phyloP scores from a whole-genome alignment of 1,140 invertebrate species.

The Pseudobourletiella spinata region DNA sequence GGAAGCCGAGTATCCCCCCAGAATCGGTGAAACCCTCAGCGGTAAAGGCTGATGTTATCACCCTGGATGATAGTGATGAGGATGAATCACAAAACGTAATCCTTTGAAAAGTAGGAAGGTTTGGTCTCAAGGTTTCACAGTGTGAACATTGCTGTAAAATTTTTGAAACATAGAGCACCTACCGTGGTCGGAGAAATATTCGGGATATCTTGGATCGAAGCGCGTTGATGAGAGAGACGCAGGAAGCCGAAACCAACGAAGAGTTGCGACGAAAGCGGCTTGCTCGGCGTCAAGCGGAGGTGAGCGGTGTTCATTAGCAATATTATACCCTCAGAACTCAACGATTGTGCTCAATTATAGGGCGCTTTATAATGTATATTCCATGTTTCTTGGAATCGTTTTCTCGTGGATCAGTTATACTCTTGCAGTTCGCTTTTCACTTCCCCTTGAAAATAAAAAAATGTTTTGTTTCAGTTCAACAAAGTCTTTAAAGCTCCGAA shows the following conservation, averaged over 20 bases:
- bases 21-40: too few relatives aligned
- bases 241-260: constrained; percentile 79
- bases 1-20: too few relatives aligned
- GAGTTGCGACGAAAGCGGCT: constrained; percentile 78
- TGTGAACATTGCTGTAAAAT: too few relatives aligned
- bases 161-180: too few relatives aligned
- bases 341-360: background rate
- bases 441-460: background rate
- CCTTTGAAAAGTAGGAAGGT: too few relatives aligned
- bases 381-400: too few relatives aligned
- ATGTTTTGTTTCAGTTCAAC: constrained; percentile 53
- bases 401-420: too few relatives aligned
- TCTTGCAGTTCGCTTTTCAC: constrained; percentile 12
- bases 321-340: too few relatives aligned
- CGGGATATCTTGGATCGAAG: constrained; percentile 70
- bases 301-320: constrained; percentile 39
- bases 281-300: constrained; percentile 70
- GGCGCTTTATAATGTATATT: background rate
- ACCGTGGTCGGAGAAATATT: constrained; percentile 63
- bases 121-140: too few relatives aligned
- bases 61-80: too few relatives aligned
- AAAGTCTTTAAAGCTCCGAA: constrained; percentile 54
- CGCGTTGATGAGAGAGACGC: constrained; percentile 68
- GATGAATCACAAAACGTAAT: too few relatives aligned
- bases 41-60: too few relatives aligned